These are phyloP conservation scores for Amphimallon solstitiale DNA, from an alignment of 2,888 invertebrate genomes.

Conservation along the genomic window DNA sequence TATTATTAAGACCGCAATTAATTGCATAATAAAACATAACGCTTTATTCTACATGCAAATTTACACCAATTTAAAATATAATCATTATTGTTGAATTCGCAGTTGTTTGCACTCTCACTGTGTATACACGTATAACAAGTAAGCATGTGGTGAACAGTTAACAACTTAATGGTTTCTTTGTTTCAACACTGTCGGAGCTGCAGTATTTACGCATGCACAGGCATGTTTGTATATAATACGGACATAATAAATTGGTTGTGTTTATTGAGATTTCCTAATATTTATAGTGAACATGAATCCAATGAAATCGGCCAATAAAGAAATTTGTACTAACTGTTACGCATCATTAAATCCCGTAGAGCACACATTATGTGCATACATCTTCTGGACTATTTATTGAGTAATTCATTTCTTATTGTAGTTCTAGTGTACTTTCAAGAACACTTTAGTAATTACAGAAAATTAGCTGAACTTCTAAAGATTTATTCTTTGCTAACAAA, in stretches of 20 bases:
- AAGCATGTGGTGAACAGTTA: slow-evolving; percentile 17
- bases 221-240: slow-evolving; percentile 14
- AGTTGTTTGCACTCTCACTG: slow-evolving; percentile 24
- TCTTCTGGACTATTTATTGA: slow-evolving; percentile 17
- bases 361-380: slow-evolving; percentile 1
- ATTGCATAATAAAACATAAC: slow-evolving; percentile 26
- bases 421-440: slow-evolving; percentile 1
- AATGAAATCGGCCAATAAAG: slow-evolving; percentile 25
- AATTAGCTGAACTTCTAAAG: not conserved
- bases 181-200: slow-evolving; percentile 11
- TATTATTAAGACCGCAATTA: slow-evolving; percentile 29
- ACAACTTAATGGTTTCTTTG: slow-evolving; percentile 32
- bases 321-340: slow-evolving; percentile 32
- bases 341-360: slow-evolving; percentile 26
- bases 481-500: no score
- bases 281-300: slow-evolving; percentile 28
- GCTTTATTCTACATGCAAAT: slow-evolving; percentile 26
- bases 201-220: not conserved
- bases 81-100: slow-evolving; percentile 13
- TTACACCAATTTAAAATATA: slow-evolving; percentile 32
- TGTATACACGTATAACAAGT: not conserved
- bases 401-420: slow-evolving; percentile 9
- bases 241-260: slow-evolving; percentile 4
- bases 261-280: slow-evolving; percentile 31
- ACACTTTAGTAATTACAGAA: slow-evolving; percentile 1